A percentile compares a stretch with the other conserved stretches of the same genome.
Evolutionary conservation across 2,888 invertebrate species (phyloP).

Genomic region (Lepidonotus clava): DNA sequence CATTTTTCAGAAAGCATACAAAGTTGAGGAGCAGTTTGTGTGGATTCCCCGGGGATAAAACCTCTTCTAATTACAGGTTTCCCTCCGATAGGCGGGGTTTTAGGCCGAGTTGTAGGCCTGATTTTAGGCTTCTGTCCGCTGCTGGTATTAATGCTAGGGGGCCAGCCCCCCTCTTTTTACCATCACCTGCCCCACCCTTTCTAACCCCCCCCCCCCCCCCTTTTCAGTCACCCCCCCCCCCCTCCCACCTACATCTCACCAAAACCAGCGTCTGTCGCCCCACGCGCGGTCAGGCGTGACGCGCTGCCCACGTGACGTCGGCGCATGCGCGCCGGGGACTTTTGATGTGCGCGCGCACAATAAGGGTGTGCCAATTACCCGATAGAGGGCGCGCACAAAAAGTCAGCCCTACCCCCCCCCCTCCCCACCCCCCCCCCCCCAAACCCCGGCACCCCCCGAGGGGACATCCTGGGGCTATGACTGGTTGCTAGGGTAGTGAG

Average conservation of each 20-base stretch:
- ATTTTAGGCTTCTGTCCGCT: too few species aligned
- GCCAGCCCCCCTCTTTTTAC: neutral
- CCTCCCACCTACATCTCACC: too few species aligned
- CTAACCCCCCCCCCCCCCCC: neutral
- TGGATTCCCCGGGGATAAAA: too few species aligned
- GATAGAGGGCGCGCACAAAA: conserved; percentile 44
- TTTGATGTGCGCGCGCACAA: conserved; percentile 51
- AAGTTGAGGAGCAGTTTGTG: too few species aligned
- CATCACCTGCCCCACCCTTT: neutral
- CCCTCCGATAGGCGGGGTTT: too few species aligned
- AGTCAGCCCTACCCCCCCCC: neutral
- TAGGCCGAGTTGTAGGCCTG: neutral
- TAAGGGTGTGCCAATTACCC: conserved; percentile 38
- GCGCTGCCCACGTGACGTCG: conserved; percentile 24
- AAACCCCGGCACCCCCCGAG: neutral
- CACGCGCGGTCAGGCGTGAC: neutral
- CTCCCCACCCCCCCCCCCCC: neutral
- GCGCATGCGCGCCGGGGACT: neutral
- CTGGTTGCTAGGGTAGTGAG: neutral
- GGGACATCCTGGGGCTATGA: too few species aligned
- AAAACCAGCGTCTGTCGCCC: conserved; percentile 9
- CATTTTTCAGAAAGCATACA: too few species aligned
- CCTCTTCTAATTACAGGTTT: too few species aligned
- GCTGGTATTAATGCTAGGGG: too few species aligned
- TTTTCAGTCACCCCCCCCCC: neutral